Percentiles rank a stretch among this genome's conserved stretches.
phyloP scores from a whole-genome alignment of 2,797 vertebrate genomes.

The Chloroceryle inda region DNA sequence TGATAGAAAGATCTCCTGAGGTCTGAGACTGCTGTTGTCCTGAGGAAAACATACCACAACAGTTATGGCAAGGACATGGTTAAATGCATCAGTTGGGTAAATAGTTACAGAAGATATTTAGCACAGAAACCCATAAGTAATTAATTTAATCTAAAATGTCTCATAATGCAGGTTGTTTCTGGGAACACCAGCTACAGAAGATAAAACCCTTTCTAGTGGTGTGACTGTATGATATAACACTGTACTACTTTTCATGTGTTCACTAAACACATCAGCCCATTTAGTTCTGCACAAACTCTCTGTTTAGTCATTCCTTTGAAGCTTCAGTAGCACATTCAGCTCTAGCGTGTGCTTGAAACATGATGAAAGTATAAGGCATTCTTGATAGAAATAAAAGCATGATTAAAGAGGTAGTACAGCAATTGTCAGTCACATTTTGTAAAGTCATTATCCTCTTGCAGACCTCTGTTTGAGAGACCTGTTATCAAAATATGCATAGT shows the following conservation, averaged over 20 bases:
- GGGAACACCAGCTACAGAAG: neutral
- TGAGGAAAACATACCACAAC: neutral
- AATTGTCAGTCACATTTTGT: slow-evolving; percentile 62
- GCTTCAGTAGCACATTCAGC: neutral
- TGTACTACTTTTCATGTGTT: neutral
- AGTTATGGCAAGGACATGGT: neutral
- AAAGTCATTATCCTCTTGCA: slow-evolving; percentile 50
- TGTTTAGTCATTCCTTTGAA: slow-evolving; percentile 53
- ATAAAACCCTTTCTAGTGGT: neutral
- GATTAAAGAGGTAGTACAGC: slow-evolving; percentile 56
- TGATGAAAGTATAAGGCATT: slow-evolving; percentile 50
- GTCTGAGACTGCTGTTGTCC: neutral
- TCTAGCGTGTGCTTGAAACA: slow-evolving; percentile 25
- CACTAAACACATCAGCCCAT: neutral
- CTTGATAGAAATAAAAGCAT: slow-evolving; percentile 63
- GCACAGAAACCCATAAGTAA: neutral
- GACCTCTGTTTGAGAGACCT: slow-evolving; percentile 41
- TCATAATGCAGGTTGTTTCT: neutral
- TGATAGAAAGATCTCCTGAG: neutral
- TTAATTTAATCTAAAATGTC: neutral
- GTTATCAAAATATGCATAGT: neutral
- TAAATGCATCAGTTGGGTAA: neutral
- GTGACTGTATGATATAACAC: neutral
- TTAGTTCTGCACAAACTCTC: neutral
- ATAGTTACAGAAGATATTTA: neutral